Evolutionary conservation across 2,888 invertebrate genomes (phyloP).

Genomic region (Lapara coniferarum): DNA sequence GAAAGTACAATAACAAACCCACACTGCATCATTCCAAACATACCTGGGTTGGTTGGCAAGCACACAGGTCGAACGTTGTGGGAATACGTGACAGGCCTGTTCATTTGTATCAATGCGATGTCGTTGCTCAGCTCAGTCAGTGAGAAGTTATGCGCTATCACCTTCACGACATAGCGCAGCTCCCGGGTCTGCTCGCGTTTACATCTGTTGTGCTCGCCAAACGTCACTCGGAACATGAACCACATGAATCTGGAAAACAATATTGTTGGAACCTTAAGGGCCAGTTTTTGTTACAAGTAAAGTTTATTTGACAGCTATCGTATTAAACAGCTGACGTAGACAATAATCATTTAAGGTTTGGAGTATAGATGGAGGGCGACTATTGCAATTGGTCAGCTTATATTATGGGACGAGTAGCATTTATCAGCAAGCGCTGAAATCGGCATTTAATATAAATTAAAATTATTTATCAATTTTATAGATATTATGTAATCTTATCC

Average conservation of each 20-base stretch:
- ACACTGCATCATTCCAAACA: slow-evolving; percentile 34
- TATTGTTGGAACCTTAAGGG: neutral
- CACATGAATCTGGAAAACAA: slow-evolving; percentile 88
- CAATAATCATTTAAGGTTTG: no score
- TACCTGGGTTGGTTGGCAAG: slow-evolving; percentile 85
- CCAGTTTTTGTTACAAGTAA: no score
- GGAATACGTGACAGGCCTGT: slow-evolving; percentile 89
- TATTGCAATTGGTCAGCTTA: no score
- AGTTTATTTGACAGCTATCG: no score
- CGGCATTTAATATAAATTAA: no score
- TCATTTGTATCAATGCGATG: slow-evolving; percentile 90
- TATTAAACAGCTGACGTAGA: no score
- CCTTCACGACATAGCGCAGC: slow-evolving; percentile 88
- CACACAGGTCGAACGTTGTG: slow-evolving; percentile 92
- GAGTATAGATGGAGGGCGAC: no score
- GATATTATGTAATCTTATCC: no score
- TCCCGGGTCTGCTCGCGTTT: slow-evolving; percentile 86
- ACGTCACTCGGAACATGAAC: slow-evolving; percentile 94
- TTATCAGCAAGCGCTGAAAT: no score
- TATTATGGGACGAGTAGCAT: no score
- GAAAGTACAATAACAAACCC: no score
- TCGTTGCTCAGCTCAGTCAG: slow-evolving; percentile 93
- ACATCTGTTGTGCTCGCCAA: slow-evolving; percentile 94
- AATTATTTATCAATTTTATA: no score
- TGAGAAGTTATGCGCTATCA: slow-evolving; percentile 90